Evolutionary conservation across 2,797 vertebrate species (phyloP).

Genomic region (Mormyrops boulengeri): DNA sequence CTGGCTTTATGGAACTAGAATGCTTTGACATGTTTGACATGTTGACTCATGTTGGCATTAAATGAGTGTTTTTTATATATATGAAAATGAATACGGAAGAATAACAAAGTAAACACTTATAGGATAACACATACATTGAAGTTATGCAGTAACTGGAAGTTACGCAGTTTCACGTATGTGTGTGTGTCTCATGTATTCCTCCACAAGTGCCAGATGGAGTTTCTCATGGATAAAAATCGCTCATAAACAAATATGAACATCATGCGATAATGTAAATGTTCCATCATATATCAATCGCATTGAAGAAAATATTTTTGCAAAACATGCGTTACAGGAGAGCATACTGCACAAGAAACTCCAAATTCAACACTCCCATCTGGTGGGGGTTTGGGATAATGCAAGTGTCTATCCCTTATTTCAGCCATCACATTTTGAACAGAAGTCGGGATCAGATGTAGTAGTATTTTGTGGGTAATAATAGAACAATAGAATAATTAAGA

Average conservation of each 20-base stretch:
- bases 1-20: too few species aligned
- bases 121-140: neutral
- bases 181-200: neutral
- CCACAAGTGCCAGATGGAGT: neutral
- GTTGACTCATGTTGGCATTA: too few species aligned
- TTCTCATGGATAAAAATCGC: neutral
- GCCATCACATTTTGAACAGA: neutral
- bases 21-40: too few species aligned
- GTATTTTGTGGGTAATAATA: neutral
- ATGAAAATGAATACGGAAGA: neutral
- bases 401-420: neutral
- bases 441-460: neutral
- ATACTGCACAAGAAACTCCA: neutral
- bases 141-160: neutral
- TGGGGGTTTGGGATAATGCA: neutral
- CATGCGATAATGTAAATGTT: neutral
- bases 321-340: neutral
- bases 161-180: neutral
- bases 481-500: neutral
- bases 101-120: neutral
- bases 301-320: neutral
- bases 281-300: neutral
- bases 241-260: neutral
- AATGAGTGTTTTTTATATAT: too few species aligned
- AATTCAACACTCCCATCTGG: neutral